Conservation (phyloP, 1,140 invertebrate genomes). For the Stegodyphus dumicola region DNA sequence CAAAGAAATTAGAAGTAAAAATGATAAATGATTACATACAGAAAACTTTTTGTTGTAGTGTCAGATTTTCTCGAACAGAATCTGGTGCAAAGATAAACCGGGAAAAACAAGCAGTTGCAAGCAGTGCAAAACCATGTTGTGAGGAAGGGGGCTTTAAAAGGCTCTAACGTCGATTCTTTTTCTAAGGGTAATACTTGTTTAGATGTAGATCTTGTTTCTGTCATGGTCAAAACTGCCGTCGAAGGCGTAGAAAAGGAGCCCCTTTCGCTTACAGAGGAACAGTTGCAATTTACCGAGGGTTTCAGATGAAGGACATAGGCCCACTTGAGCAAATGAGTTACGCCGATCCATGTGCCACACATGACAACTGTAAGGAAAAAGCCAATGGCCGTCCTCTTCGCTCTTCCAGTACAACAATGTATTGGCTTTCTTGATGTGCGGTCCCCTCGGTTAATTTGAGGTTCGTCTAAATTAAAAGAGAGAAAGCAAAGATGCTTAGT, state of each 20-base stretch:
- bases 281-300: background rate
- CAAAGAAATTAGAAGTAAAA: constrained; percentile 6
- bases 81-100: constrained; percentile 83
- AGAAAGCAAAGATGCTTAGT: no score
- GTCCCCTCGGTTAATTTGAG: no score
- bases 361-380: constrained; percentile 85
- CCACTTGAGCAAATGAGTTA: constrained; percentile 88
- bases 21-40: constrained; percentile 42
- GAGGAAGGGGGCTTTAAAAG: constrained; percentile 90
- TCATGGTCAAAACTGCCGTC: constrained; percentile 63
- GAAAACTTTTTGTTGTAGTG: constrained; percentile 52
- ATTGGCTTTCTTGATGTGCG: background rate
- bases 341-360: constrained; percentile 88
- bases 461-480: no score
- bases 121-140: constrained; percentile 96
- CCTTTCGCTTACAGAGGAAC: background rate
- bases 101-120: constrained; percentile 91
- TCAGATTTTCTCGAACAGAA: constrained; percentile 66
- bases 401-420: constrained; percentile 60
- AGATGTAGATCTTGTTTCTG: background rate
- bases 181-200: background rate
- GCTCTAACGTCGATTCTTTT: background rate
- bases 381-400: constrained; percentile 82
- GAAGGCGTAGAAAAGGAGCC: constrained; percentile 61
- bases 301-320: constrained; percentile 74